Evolutionary conservation across 2,113 vertebrate species (phyloP), one percentile per base, ranked within the genome.

Genomic region (Lates calcarifer): DNA sequence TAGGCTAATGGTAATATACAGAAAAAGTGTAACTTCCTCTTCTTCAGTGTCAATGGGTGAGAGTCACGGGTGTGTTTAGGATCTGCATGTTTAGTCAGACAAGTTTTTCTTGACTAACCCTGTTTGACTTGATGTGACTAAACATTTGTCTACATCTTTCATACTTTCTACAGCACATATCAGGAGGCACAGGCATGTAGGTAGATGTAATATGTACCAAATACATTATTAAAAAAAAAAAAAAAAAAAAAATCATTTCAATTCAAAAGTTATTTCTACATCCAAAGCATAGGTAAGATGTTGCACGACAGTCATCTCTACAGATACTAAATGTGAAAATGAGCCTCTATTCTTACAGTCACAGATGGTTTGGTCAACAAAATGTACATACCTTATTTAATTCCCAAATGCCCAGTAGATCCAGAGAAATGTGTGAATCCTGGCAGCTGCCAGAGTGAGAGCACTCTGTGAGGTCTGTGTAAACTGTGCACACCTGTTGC

Each of bases 61-160:
- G 10, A n/a, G 6, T 11, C 9, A 9, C 20, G 0, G 45, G 53
- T 73, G 81, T 87, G 65, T 64, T 77, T 26, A n/a, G 26, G 4
- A 61, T 2, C 7, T 6, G 7, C 4, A 3, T 20, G n/a, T 35
- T 79, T 9, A 35, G 90, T 88, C 62, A 67, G 81, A 88, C 88
- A 26, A 87, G 91, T 93, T 93, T 91, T 90, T 92, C 92, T 82
- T 60, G 91, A 74, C 9, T 47, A 3, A 20, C 14, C 65, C 24
- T 9, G 77, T 71, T 53, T 53, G 41, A 33, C 65, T 8, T 37
- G 56, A 22, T 45, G 43, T 13, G 14, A 60, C 26, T 26, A 0
- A 4, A 26, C 15, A 28, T 26, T 17, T 22, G 7, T 24, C 14
- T 28, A 1, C n/a, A 8, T 24, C 12, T 26, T 58, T 18, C 41